Conservation (phyloP, 1,140 invertebrate species). For the Aphelinus atriplicis region DNA sequence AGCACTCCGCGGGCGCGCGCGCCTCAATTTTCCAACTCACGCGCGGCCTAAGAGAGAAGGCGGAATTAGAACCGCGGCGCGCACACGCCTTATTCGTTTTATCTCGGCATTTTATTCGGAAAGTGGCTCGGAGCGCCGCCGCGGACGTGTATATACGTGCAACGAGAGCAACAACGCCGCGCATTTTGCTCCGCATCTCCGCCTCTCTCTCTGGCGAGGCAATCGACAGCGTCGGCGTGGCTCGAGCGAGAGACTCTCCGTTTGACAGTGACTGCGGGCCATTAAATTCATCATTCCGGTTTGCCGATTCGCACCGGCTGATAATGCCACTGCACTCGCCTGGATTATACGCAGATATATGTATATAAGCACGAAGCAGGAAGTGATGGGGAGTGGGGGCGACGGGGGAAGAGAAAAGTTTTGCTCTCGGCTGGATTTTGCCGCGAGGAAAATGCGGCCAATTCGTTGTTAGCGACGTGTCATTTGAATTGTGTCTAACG, state of each 20-base stretch:
- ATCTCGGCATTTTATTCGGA: slow-evolving; percentile 4
- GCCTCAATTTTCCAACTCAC: slow-evolving; percentile 3
- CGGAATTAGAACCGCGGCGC: slow-evolving; percentile 1
- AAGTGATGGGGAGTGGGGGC: background rate
- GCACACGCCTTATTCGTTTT: background rate
- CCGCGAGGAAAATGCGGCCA: no score
- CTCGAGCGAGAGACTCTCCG: background rate
- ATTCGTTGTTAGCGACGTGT: no score
- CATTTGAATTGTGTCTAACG: no score
- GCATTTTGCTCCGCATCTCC: background rate
- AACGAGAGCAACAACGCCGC: background rate
- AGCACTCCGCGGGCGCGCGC: background rate
- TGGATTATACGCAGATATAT: background rate
- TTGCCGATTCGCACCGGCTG: background rate
- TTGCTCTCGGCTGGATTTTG: no score
- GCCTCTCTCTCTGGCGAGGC: background rate
- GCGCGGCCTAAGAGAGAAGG: background rate
- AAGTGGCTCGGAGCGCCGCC: background rate
- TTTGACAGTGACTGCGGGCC: slow-evolving; percentile 31
- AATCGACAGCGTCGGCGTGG: background rate
- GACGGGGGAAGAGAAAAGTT: background rate
- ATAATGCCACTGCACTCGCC: slow-evolving; percentile 9
- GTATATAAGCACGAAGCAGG: background rate
- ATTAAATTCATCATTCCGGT: slow-evolving; percentile 29
- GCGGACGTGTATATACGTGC: background rate